Evolutionary conservation across 64 coral and sea anemone genomes (phyloP).

Genomic region (Actinia equina): DNA sequence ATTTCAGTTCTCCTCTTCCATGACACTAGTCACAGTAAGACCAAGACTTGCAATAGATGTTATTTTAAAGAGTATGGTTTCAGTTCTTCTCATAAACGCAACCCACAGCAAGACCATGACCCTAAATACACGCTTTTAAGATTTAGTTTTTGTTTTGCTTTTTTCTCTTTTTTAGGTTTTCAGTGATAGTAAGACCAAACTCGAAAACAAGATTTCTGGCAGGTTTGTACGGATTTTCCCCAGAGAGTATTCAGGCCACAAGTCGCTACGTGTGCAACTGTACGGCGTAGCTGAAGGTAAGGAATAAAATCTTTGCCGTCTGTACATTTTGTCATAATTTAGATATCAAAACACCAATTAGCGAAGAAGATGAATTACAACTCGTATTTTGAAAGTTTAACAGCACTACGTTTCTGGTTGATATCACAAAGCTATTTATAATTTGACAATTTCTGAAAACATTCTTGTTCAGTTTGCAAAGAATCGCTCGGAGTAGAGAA

Average conservation of each 20-base stretch:
- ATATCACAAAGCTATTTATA: too few species aligned
- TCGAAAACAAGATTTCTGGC: background rate
- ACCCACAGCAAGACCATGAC: too few species aligned
- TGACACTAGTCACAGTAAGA: too few species aligned
- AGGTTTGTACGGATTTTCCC: background rate
- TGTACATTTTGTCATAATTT: too few species aligned
- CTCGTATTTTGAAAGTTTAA: background rate
- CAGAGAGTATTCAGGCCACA: background rate
- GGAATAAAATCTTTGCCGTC: too few species aligned
- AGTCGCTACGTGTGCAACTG: background rate
- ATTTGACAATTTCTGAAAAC: too few species aligned
- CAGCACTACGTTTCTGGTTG: background rate
- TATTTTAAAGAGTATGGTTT: too few species aligned
- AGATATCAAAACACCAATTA: background rate
- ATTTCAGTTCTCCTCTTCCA: too few species aligned
- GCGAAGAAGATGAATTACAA: background rate
- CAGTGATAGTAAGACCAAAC: background rate
- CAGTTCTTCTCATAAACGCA: too few species aligned
- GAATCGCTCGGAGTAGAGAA: constrained; percentile 8
- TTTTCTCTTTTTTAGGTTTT: background rate
- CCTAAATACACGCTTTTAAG: too few species aligned
- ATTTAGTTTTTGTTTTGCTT: too few species aligned
- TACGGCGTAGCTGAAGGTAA: constrained; percentile 4
- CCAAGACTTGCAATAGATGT: too few species aligned
- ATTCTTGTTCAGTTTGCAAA: constrained; percentile 8